Conservation (phyloP, 2,797 vertebrate genomes). For the Cossypha dichroa region DNA sequence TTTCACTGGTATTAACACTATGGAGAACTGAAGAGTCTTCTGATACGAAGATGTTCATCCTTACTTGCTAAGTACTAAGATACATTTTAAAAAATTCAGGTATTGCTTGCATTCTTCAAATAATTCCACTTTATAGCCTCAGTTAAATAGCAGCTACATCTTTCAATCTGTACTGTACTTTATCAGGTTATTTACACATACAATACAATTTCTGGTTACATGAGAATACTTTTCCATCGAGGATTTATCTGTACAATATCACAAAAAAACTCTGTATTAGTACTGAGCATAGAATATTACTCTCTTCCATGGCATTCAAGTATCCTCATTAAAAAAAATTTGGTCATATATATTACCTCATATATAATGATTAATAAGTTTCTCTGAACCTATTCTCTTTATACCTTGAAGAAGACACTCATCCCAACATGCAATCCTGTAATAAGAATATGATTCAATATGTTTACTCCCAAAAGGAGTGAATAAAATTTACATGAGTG, state of each 20-base stretch:
- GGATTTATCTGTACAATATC: background rate
- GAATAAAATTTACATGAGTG: background rate
- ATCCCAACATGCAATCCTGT: background rate
- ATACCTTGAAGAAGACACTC: background rate
- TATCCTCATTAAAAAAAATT: background rate
- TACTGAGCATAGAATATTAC: background rate
- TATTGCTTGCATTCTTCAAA: background rate
- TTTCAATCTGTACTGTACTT: background rate
- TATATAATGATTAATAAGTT: background rate
- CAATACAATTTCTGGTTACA: background rate
- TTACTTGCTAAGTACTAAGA: background rate
- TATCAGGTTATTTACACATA: background rate
- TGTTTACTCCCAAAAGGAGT: background rate
- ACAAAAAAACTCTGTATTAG: background rate
- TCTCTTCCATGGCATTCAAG: background rate
- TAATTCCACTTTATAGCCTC: background rate
- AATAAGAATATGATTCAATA: background rate
- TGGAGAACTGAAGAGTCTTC: background rate
- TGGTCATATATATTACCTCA: background rate
- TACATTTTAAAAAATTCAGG: background rate
- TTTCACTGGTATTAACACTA: background rate
- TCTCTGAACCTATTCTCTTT: background rate
- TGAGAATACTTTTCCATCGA: background rate
- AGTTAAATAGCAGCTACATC: background rate
- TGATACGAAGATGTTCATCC: background rate